A percentile compares a stretch with the other conserved stretches of the same genome.
These are phyloP conservation scores for Dromius quadrimaculatus DNA, from an alignment of 2,888 invertebrate genomes.

Conservation along the genomic window DNA sequence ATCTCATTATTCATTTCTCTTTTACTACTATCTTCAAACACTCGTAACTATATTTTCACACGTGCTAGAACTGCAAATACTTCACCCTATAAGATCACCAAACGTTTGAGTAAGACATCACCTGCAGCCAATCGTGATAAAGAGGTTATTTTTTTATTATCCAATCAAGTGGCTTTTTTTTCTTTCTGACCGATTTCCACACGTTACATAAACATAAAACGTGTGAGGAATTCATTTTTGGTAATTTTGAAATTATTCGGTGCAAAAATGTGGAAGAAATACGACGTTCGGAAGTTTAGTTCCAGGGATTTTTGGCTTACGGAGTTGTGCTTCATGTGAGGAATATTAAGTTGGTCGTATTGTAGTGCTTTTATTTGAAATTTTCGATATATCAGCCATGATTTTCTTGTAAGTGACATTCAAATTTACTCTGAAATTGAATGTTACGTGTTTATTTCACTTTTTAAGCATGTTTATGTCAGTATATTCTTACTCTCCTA, in stretches of 20 bases:
- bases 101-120: constrained; percentile 11
- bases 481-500: too few relatives aligned
- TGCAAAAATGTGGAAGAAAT: constrained; percentile 16
- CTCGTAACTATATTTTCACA: neutral
- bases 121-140: constrained; percentile 30
- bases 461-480: too few relatives aligned
- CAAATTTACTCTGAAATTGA: too few relatives aligned
- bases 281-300: neutral
- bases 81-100: neutral
- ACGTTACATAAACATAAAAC: constrained; percentile 37
- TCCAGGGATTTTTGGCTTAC: constrained; percentile 31
- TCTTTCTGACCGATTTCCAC: constrained; percentile 11
- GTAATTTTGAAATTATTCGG: constrained; percentile 18
- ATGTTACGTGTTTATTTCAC: too few relatives aligned
- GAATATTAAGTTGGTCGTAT: constrained; percentile 11
- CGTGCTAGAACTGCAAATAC: neutral
- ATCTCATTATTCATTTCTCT: neutral
- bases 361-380: too few relatives aligned
- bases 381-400: too few relatives aligned
- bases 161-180: constrained; percentile 34
- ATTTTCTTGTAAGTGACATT: too few relatives aligned
- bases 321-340: constrained; percentile 20
- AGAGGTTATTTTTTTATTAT: constrained; percentile 44
- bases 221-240: constrained; percentile 29
- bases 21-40: constrained; percentile 1